Evolutionary conservation across 2,888 invertebrate genomes (phyloP).

Genomic region (Spodoptera exigua): DNA sequence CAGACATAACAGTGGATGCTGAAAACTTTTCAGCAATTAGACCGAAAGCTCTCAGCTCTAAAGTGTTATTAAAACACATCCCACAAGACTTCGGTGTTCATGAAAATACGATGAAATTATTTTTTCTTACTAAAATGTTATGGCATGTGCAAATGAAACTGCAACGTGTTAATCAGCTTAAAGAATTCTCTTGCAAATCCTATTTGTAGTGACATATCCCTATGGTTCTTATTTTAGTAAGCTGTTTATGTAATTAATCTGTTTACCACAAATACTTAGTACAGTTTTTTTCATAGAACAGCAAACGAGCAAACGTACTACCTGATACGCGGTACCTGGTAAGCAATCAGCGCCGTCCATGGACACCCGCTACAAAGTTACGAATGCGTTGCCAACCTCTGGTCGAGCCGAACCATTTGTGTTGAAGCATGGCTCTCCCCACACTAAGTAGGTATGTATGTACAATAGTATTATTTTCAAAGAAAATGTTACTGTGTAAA

Average conservation of each 20-base stretch:
- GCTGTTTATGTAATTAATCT: slow-evolving; percentile 1
- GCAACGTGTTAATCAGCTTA: slow-evolving; percentile 40
- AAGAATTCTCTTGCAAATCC: slow-evolving; percentile 22
- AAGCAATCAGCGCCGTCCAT: too few relatives aligned
- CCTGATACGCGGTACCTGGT: too few relatives aligned
- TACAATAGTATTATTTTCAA: too few relatives aligned
- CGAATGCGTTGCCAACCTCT: too few relatives aligned
- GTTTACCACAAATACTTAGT: too few relatives aligned
- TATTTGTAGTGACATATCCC: not conserved
- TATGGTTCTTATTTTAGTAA: slow-evolving; percentile 1
- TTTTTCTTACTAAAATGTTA: slow-evolving; percentile 39
- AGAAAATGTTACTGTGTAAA: too few relatives aligned
- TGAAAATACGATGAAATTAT: slow-evolving; percentile 54
- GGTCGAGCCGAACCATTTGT: too few relatives aligned
- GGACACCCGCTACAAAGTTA: too few relatives aligned
- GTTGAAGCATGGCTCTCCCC: too few relatives aligned
- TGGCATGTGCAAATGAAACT: slow-evolving; percentile 35
- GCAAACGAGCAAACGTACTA: too few relatives aligned
- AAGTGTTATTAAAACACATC: slow-evolving; percentile 64
- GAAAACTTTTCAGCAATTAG: slow-evolving; percentile 63
- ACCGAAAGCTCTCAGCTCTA: slow-evolving; percentile 57
- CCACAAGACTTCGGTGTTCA: slow-evolving; percentile 43
- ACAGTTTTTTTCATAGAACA: too few relatives aligned
- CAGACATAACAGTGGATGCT: slow-evolving; percentile 18
- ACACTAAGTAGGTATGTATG: too few relatives aligned